Conservation (phyloP, 2,113 vertebrate genomes). For the Lasiurus cinereus region DNA sequence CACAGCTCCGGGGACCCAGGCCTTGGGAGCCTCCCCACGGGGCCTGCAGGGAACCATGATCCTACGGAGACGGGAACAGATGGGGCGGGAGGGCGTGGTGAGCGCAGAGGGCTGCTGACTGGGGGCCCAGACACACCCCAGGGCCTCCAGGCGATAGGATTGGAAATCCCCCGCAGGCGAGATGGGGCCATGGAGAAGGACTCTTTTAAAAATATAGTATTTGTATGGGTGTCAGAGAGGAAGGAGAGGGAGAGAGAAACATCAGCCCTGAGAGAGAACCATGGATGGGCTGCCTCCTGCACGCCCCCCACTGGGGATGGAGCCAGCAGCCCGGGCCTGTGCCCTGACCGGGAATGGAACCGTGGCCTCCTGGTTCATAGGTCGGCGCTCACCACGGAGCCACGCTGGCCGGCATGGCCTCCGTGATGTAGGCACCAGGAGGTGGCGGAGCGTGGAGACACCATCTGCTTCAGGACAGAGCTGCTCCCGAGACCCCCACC, state of each 20-base stretch:
- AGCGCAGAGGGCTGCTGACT: neutral
- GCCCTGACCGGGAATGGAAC: too few species aligned
- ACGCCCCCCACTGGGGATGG: too few species aligned
- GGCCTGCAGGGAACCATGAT: neutral
- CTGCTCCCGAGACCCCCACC: neutral
- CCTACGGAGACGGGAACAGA: neutral
- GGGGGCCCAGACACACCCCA: too few species aligned
- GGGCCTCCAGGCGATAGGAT: accelerated
- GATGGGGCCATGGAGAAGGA: neutral
- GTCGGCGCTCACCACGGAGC: too few species aligned
- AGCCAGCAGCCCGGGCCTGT: too few species aligned
- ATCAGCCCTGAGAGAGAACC: too few species aligned
- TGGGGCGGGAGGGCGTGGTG: neutral
- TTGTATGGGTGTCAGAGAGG: too few species aligned
- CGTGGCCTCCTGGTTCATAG: too few species aligned
- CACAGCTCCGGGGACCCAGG: neutral
- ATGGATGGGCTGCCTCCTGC: too few species aligned
- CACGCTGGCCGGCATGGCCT: too few species aligned
- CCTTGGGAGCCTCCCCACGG: neutral
- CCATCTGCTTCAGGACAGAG: neutral
- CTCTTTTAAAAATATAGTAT: neutral
- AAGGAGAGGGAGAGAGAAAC: too few species aligned
- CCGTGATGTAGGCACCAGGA: neutral
- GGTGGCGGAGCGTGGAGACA: neutral
- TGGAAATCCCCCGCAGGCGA: neutral